A percentile compares a stretch with the other conserved stretches of the same genome.
phyloP scores from a whole-genome alignment of 2,797 vertebrate species.

The Myiothlypis coronata region DNA sequence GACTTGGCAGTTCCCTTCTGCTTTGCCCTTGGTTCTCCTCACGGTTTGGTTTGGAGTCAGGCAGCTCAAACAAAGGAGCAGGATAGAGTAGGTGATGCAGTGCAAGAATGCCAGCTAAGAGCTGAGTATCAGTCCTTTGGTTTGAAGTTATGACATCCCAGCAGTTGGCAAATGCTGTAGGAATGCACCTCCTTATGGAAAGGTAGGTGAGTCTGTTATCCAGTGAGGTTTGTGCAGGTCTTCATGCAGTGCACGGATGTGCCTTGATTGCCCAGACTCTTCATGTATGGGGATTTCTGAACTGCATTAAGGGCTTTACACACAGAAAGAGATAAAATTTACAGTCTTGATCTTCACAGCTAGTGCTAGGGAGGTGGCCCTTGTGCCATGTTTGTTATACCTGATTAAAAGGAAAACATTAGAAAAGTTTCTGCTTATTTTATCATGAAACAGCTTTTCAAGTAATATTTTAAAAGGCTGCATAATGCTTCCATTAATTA shows the following conservation, averaged over 20 bases:
- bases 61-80: not conserved
- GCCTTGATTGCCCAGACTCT: not conserved
- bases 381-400: not conserved
- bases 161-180: not conserved
- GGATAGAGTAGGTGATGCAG: not conserved
- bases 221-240: not conserved
- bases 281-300: not conserved
- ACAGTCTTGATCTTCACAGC: not conserved
- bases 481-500: not conserved
- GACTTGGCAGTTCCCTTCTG: constrained; percentile 22
- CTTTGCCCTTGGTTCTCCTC: constrained; percentile 21
- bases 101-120: not conserved
- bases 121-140: not conserved
- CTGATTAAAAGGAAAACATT: not conserved
- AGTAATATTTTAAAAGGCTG: not conserved
- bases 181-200: not conserved
- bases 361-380: not conserved
- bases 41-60: not conserved
- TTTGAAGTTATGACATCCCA: not conserved
- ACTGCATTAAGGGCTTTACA: not conserved
- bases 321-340: not conserved
- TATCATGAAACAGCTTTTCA: not conserved
- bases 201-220: not conserved
- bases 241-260: not conserved
- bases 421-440: not conserved